Percentiles rank a stretch among this genome's conserved stretches.
phyloP scores from a whole-genome alignment of 2,113 vertebrate species.

The Myanophis thanlyinensis region DNA sequence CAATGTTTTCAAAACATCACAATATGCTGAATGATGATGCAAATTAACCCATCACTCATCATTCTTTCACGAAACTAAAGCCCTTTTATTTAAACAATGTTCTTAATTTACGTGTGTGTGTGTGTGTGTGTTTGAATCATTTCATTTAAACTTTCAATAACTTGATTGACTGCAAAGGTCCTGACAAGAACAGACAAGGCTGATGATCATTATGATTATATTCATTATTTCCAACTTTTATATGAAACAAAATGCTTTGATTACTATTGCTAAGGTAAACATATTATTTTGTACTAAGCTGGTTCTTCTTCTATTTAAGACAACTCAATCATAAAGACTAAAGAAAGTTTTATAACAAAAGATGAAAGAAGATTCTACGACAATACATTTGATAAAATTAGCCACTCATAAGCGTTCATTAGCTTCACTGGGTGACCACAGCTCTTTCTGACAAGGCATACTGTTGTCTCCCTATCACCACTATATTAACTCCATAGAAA shows the following conservation, averaged over 20 bases:
- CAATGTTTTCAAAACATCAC: neutral
- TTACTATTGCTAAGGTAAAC: neutral
- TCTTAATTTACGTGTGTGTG: neutral
- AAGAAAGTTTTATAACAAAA: neutral
- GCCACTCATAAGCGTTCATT: neutral
- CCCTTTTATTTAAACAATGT: neutral
- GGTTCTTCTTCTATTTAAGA: neutral
- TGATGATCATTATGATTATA: too few species aligned
- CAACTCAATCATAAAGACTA: neutral
- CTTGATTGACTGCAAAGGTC: neutral
- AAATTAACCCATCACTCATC: neutral
- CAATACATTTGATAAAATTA: neutral
- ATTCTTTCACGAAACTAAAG: neutral
- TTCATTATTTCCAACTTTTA: neutral
- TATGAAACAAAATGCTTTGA: neutral
- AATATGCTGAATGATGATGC: neutral
- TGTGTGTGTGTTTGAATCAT: neutral
- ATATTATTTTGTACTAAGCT: neutral
- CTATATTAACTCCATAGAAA: neutral
- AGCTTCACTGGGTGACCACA: neutral
- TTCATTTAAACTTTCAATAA: neutral
- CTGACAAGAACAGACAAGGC: neutral
- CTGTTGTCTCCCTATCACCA: neutral
- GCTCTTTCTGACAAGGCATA: neutral
- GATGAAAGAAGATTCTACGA: neutral